Evolutionary conservation across 2,113 vertebrate species (phyloP).

Genomic region (Saccopteryx bilineata): DNA sequence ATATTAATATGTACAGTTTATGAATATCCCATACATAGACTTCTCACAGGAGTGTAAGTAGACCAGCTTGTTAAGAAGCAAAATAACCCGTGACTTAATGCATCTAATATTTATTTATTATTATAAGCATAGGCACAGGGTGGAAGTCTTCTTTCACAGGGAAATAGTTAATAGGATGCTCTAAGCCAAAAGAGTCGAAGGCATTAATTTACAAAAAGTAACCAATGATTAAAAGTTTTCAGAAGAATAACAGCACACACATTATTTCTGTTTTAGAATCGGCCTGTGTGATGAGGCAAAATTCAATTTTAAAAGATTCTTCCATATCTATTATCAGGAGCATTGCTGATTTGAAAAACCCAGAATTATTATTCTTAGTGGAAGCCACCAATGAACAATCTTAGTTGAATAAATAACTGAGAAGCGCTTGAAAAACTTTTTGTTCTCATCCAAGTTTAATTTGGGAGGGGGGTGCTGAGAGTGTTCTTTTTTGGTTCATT

Average conservation of each 20-base stretch:
- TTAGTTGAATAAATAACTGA: constrained; percentile 75
- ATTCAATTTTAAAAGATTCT: constrained; percentile 81
- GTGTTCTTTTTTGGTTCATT: constrained; percentile 81
- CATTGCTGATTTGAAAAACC: constrained; percentile 82
- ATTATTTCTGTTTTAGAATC: constrained; percentile 33
- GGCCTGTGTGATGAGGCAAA: constrained; percentile 71
- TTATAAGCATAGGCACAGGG: constrained; percentile 51
- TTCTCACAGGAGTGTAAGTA: constrained; percentile 58
- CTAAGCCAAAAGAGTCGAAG: constrained; percentile 60
- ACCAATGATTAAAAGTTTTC: constrained; percentile 57
- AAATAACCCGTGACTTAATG: not conserved
- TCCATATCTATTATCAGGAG: constrained; percentile 76
- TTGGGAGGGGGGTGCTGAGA: not conserved
- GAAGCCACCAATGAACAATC: constrained; percentile 71
- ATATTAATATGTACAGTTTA: constrained; percentile 44
- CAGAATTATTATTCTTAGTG: constrained; percentile 76
- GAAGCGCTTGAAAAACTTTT: constrained; percentile 74
- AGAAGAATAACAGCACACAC: constrained; percentile 13
- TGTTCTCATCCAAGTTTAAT: constrained; percentile 69
- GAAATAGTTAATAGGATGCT: constrained; percentile 66
- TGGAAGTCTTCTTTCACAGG: not conserved
- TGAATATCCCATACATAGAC: not conserved
- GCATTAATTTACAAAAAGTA: constrained; percentile 55
- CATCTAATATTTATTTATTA: constrained; percentile 52
- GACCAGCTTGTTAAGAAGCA: constrained; percentile 9